Evolutionary conservation across 2,113 vertebrate genomes (phyloP).

Genomic region (Eleginops maclovinus): DNA sequence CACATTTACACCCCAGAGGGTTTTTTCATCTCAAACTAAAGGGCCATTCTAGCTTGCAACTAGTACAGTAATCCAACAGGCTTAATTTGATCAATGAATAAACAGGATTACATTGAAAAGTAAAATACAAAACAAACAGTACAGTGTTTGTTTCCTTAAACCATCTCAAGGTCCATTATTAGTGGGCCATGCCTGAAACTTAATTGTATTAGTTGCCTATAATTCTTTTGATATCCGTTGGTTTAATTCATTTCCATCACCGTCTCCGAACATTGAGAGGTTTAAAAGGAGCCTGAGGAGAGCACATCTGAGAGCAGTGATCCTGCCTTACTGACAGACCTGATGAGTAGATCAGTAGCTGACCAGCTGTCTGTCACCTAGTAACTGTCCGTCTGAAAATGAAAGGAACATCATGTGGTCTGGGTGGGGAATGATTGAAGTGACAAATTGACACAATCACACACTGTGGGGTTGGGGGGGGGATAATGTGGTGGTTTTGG

Average conservation of each 20-base stretch:
- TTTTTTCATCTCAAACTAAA: not conserved
- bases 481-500: constrained; percentile 17
- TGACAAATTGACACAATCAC: not conserved
- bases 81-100: not conserved
- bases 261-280: not conserved
- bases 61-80: not conserved
- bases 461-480: not conserved
- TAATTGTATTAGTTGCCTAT: not conserved
- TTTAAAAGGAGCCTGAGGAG: not conserved
- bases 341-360: constrained; percentile 34
- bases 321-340: constrained; percentile 44
- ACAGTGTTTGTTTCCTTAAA: not conserved
- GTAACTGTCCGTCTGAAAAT: constrained; percentile 29
- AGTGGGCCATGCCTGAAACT: not conserved
- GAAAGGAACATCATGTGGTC: not conserved
- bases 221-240: not conserved
- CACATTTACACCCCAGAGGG: constrained; percentile 5
- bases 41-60: not conserved
- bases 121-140: not conserved
- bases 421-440: not conserved
- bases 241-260: not conserved
- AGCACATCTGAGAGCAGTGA: not conserved
- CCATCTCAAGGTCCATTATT: not conserved
- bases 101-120: not conserved
- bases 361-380: constrained; percentile 67